phyloP scores from a whole-genome alignment of 2,113 vertebrate species.

The Halcyon malimbica region DNA sequence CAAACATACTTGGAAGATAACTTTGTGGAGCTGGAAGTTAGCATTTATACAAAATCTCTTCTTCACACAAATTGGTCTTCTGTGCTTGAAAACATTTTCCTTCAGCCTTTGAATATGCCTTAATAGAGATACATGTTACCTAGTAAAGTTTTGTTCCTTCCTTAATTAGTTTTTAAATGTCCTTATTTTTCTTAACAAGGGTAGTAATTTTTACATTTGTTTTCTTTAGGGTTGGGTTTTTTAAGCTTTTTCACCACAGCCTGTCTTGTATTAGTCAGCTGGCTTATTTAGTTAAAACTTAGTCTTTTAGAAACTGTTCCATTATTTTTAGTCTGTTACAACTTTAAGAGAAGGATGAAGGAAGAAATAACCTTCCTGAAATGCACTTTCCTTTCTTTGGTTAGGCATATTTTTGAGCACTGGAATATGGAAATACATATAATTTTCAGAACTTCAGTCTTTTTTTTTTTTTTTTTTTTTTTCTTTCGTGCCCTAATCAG shows the following conservation, averaged over 20 bases:
- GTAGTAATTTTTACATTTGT: background rate
- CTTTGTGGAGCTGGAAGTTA: background rate
- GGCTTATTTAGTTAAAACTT: background rate
- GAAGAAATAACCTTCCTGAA: background rate
- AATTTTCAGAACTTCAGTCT: background rate
- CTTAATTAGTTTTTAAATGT: background rate
- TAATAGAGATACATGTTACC: background rate
- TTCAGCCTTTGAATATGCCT: background rate
- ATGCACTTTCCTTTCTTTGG: background rate
- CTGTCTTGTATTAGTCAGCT: background rate
- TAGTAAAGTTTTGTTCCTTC: background rate
- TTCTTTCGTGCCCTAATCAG: background rate
- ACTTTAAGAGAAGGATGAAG: background rate
- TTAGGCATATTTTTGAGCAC: background rate
- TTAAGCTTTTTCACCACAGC: background rate
- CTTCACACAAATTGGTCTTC: background rate
- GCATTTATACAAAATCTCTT: background rate
- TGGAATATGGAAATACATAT: background rate
- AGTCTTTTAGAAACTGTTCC: background rate
- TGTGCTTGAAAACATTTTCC: background rate
- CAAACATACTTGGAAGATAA: background rate
- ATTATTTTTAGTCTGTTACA: background rate
- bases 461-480: conserved; percentile 1
- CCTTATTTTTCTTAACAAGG: background rate
- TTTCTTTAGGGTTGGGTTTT: background rate